Evolutionary conservation across 2,113 vertebrate species (phyloP).

Genomic region (Micronycteris hirsuta): DNA sequence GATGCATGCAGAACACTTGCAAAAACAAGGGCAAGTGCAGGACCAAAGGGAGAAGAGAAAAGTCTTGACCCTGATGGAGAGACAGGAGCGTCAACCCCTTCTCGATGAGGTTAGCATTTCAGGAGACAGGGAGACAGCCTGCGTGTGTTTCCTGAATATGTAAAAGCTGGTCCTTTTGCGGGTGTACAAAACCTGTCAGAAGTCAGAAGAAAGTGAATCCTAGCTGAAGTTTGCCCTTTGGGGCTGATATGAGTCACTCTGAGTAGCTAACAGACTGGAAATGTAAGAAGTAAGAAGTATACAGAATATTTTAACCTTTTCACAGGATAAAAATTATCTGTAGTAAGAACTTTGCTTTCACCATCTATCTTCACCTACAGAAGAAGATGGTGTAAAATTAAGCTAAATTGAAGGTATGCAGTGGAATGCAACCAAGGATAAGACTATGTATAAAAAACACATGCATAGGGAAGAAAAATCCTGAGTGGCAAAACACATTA

Average conservation of each 20-base stretch:
- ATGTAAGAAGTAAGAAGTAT: background rate
- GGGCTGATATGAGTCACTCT: background rate
- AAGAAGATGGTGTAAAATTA: background rate
- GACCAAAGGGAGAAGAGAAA: background rate
- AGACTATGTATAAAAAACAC: background rate
- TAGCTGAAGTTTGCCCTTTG: constrained; percentile 44
- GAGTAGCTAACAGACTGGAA: constrained; percentile 4
- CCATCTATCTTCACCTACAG: background rate
- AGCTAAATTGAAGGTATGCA: background rate
- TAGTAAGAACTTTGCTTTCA: background rate
- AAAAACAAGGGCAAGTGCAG: background rate
- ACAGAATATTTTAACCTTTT: constrained; percentile 17
- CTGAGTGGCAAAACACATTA: background rate
- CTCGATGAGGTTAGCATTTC: background rate
- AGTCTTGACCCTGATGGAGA: background rate
- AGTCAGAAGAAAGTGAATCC: constrained; percentile 13
- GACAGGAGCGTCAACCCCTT: background rate
- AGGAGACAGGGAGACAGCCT: background rate
- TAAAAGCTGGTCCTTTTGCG: background rate
- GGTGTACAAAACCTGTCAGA: background rate
- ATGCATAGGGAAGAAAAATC: constrained; percentile 37
- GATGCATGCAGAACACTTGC: background rate
- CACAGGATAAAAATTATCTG: background rate
- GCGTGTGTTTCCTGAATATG: background rate
- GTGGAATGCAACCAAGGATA: background rate